Conservation (phyloP, 2,797 vertebrate genomes). For the Scomberomorus guttatus region DNA sequence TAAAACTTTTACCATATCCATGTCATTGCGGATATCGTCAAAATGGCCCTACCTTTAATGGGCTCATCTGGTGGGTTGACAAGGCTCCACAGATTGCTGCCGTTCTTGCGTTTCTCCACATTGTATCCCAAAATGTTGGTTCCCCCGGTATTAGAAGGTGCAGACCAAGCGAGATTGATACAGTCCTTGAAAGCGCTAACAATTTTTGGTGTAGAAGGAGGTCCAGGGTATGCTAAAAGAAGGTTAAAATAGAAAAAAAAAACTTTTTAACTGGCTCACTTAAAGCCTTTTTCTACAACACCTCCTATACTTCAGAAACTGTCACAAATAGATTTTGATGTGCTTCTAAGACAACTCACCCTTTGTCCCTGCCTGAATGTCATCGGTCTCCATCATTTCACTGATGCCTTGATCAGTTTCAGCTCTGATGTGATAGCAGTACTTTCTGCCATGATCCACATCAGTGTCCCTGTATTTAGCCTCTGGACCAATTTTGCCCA, state of each 20-base stretch:
- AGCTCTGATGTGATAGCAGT: constrained; percentile 90
- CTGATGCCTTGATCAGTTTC: constrained; percentile 87
- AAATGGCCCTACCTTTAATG: constrained; percentile 78
- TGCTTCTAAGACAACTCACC: constrained; percentile 78
- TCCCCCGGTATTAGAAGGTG: constrained; percentile 85
- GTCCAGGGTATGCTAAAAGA: constrained; percentile 85
- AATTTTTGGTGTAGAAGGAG: constrained; percentile 86
- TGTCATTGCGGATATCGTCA: not conserved
- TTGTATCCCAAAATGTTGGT: constrained; percentile 88
- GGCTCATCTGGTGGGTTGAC: constrained; percentile 80
- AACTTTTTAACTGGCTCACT: not conserved
- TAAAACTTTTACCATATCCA: not conserved
- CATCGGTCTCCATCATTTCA: constrained; percentile 88
- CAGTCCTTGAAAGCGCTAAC: constrained; percentile 85
- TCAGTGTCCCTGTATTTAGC: constrained; percentile 86
- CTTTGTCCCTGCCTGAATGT: constrained; percentile 89
- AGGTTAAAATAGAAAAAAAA: not conserved
- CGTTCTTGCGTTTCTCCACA: constrained; percentile 90
- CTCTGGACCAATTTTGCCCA: constrained; percentile 86
- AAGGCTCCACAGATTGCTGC: constrained; percentile 87
- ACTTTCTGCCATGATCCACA: constrained; percentile 90
- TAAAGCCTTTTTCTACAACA: not conserved
- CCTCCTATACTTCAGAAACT: not conserved
- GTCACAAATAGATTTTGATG: not conserved
- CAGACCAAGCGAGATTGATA: constrained; percentile 87